Evolutionary conservation across 1,140 invertebrate genomes (phyloP), one percentile per base, ranked within the genome.

Genomic region (Sycobia sp.): DNA sequence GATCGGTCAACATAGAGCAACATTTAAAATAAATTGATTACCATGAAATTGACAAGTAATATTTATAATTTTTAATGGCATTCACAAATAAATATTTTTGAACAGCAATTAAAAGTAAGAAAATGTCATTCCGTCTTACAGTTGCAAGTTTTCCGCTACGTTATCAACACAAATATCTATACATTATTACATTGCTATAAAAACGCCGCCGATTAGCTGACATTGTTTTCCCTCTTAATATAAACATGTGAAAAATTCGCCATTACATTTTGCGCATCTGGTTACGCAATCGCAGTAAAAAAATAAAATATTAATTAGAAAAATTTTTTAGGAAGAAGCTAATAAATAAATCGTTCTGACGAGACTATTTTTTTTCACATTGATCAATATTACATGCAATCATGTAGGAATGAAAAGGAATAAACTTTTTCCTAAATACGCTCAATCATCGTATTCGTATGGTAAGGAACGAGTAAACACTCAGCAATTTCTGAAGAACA

Each of bases 161-260:
- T 46, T 41, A 46, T 18, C 36, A 38, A 56, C 34, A 34, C 32
- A 39, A 57, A 56, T 34, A 4, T 34, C 5, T 16, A 43, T 51
- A 18, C 36, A 11, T 20, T 51, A 57, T 2, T 16, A 11, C 29
- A 32, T 27, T 62, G 18, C 34, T 62, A 49, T 49, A 41, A 47
- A 60, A 54, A 49, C 46, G 36, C 36, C 54, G 25, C 57, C 44
- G 46, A 27, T 62, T 43, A 34, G 47, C 49, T 46, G 49, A 36
- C 36, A 14, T 44, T 5, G 5, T 25, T 36, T 22, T 44, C 8
- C 22, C n/a, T 51, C 32, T 55, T 20, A 46, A 55, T 39, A 54
- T 54, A 57, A 34, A 63, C 43, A 50, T 25, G 23, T 43, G 47
- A 62, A 43, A 56, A 57, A 56, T 51, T 49, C 41, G 18, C 23